These are phyloP conservation scores for Dasyurus viverrinus DNA, from an alignment of 2,113 vertebrate species.

Conservation along the genomic window DNA sequence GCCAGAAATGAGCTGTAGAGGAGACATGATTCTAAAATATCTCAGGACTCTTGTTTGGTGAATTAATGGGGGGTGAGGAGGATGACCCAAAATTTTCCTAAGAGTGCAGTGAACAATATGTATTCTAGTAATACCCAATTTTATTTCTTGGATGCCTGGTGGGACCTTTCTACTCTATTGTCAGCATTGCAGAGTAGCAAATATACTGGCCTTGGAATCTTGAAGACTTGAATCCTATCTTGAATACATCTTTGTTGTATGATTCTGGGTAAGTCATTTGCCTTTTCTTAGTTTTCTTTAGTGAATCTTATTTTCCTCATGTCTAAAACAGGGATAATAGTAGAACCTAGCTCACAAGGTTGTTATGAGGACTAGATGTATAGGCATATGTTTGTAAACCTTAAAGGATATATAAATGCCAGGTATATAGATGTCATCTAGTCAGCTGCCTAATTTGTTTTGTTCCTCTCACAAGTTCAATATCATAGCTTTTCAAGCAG, in stretches of 20 bases:
- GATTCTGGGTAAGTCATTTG: neutral
- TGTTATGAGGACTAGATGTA: neutral
- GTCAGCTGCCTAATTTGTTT: neutral
- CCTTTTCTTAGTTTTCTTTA: neutral
- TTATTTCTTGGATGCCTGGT: accelerated
- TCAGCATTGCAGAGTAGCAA: neutral
- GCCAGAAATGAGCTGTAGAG: slow-evolving; percentile 38
- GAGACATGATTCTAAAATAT: neutral
- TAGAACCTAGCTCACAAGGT: neutral
- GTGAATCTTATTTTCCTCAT: neutral
- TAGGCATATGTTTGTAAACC: neutral
- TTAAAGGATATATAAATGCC: neutral
- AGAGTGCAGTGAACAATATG: slow-evolving; percentile 2
- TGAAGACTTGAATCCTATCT: neutral
- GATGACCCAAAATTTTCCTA: neutral
- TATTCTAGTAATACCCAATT: neutral
- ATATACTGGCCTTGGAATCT: neutral
- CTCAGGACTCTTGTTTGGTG: neutral
- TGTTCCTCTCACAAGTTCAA: neutral
- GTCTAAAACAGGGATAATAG: neutral
- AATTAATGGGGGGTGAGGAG: neutral
- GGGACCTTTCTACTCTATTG: accelerated
- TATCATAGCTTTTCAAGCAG: slow-evolving; percentile 9
- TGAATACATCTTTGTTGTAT: neutral
- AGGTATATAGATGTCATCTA: neutral